phyloP scores from a whole-genome alignment of 2,888 invertebrate species.

The Byasa hedistus region DNA sequence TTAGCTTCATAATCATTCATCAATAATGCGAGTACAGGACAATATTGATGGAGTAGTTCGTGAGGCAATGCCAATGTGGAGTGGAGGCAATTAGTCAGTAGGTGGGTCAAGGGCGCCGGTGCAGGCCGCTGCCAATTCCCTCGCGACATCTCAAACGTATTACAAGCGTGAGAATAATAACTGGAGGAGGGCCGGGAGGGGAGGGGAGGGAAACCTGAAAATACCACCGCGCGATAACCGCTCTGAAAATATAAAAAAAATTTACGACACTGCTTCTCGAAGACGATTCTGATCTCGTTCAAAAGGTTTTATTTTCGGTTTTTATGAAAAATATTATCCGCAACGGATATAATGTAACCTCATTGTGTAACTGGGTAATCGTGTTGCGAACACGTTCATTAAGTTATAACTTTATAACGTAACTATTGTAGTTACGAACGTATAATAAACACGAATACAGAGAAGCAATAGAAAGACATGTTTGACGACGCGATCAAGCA shows the following conservation, averaged over 20 bases:
- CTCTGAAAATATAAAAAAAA: background rate
- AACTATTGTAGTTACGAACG: too few relatives aligned
- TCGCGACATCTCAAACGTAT: background rate
- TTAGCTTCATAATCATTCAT: too few relatives aligned
- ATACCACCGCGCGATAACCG: background rate
- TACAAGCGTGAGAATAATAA: slow-evolving; percentile 3
- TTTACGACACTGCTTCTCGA: slow-evolving; percentile 6
- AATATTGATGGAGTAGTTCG: background rate
- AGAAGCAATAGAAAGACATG: too few relatives aligned
- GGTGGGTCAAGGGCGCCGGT: slow-evolving; percentile 64
- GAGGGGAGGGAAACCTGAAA: slow-evolving; percentile 4
- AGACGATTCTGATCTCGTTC: background rate
- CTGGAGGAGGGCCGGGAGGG: too few relatives aligned
- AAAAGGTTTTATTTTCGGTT: background rate
- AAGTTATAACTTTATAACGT: too few relatives aligned
- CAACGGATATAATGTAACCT: background rate
- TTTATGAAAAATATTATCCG: too few relatives aligned
- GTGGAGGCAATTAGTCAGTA: slow-evolving; percentile 51
- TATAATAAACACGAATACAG: too few relatives aligned
- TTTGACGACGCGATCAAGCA: too few relatives aligned
- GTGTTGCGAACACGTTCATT: background rate
- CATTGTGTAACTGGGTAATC: background rate
- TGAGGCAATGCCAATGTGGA: slow-evolving; percentile 51
- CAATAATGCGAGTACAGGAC: too few relatives aligned
- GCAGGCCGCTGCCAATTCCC: slow-evolving; percentile 47